Conservation (phyloP, 2,113 vertebrate species). For the human (Homo sapiens) region GRCh38 chr6:56326501-56327000, state of each 20-base stretch:
- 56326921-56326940: background rate
- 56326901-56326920: background rate
- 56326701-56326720: background rate
- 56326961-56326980: background rate
- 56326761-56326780: background rate
- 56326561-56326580: background rate
- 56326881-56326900: background rate
- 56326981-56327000: background rate
- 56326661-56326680: background rate
- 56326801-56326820: background rate
- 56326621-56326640: background rate
- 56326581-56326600: background rate
- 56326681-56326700: background rate
- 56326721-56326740: background rate
- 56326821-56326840: background rate
- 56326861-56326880: background rate
- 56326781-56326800: background rate
- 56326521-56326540: background rate
- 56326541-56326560: background rate
- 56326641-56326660: background rate
- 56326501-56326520: background rate
- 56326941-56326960: background rate
- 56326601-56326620: conserved; percentile 1
- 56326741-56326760: background rate
- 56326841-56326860: background rate